Evolutionary conservation across 2,888 invertebrate genomes (phyloP), one percentile per base, ranked within the genome.

Genomic region (Drosophila paranaensis): DNA sequence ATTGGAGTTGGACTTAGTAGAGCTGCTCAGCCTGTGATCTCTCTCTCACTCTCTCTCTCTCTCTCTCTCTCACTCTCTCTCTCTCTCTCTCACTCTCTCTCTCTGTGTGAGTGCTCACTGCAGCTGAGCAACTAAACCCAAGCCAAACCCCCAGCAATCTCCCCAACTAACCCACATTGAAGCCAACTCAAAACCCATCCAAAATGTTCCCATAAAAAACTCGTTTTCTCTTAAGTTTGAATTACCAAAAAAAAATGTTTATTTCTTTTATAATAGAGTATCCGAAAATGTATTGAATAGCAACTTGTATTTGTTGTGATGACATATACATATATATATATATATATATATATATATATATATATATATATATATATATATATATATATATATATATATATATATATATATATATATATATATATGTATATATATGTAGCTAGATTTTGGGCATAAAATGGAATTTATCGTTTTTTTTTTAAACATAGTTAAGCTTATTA

Each of bases 231-330:
- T 67, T 82, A 63, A 79, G 82, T 85, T 81, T 82, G 83, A 81
- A 85, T 81, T 83, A 83, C 81, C 81, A 78, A 82, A 82, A 81
- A 86, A 86, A 81, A 62, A 37, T 13, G 51, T 77, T 72, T 86
- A 77, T 81, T 82, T 82, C 65, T 33, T 72, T 65, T 79, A 54
- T 64, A 72, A 48, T 71, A 72, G 73, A 76, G 63, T 80, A 58
- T 68, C 64, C 61, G 86, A 82, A 76, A 86, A 74, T 82, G 69
- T 71, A 46, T 68, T 63, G 54, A 77, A 40, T 71, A 74, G 62
- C 68, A 63, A 60, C 53, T 74, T 74, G 48, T 43, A 20, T 43
- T 37, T 45, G 10, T 54, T 61, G 48, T 72, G 60, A 71, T 60
- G 30, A 27, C 3, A 27, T 48, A 48, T 9, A 75, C 39, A 51